Evolutionary conservation across 2,113 vertebrate genomes (phyloP), one percentile per base, ranked within the genome.

Genomic region (Ctenomys sociabilis): DNA sequence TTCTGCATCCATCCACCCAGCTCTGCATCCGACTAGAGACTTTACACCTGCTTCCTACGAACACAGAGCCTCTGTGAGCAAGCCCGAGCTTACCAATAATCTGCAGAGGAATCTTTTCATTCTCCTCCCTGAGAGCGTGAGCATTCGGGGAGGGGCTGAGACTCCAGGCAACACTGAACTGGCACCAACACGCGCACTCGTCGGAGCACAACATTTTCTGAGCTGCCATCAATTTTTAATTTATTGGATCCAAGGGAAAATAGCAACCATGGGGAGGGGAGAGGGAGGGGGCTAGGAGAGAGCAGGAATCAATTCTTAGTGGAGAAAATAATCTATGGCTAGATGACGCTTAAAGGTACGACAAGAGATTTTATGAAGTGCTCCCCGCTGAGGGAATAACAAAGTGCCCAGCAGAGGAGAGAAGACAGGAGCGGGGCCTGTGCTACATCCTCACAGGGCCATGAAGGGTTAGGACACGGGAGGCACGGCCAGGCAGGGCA

Each of bases 21-120:
- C 97, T 91, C 98, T 73, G 40, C 63, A 52, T 93, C 97, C 66
- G 26, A 5, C 94, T 94, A 94, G 94, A 97, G 96, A 89, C 94
- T 92, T 95, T 85, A 95, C 94, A 82, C 95, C 98, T 98, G 97
- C 96, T 96, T 96, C 97, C 96, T 95, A 88, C 96, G 93, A 97
- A 97, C 78, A 57, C 17, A 3, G 95, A 4, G 1, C 80, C 96
- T 83, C 43, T 0, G 0, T 93, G 35, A 0, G 90, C 64, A 0
- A 85, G 72, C 86, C 3, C 13, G 0, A 64, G 85, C 97, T 97
- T 70, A 92, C 97, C 96, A 64, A 57, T 89, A 88, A 91, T 92
- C 93, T 35, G 85, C 37, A 37, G 64, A 61, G 77, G 89, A 95
- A 84, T 61, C 52, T 82, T 49, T 61, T 43, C 95, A 40, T 75